Percentiles rank a stretch among this genome's conserved stretches.
phyloP scores from a whole-genome alignment of 92 coral and sea anemone species.

The Nematostella vectensis region DNA sequence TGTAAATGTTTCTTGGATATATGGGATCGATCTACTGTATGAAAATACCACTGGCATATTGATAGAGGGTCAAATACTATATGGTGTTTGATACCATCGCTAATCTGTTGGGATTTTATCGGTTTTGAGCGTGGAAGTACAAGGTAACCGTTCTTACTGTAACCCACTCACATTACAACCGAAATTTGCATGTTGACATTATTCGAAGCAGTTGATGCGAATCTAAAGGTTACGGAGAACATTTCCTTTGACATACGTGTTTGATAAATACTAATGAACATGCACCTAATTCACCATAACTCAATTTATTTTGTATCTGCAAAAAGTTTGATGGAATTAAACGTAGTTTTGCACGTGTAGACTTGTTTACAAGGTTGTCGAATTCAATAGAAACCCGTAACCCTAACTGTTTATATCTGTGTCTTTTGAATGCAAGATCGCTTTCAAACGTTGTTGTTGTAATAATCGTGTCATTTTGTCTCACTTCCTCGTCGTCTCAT shows the following conservation, averaged over 20 bases:
- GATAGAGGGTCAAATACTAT: background rate
- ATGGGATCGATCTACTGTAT: conserved; percentile 10
- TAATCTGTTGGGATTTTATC: background rate
- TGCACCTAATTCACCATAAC: too few relatives aligned
- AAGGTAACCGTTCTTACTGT: background rate
- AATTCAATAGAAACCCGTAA: conserved; percentile 9
- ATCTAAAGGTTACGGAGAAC: background rate
- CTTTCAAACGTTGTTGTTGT: background rate
- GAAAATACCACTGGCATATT: background rate
- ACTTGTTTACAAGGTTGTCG: conserved; percentile 23
- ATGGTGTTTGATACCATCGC: background rate
- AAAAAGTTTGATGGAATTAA: background rate
- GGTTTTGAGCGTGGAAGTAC: background rate
- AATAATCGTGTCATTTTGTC: background rate
- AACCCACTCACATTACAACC: background rate
- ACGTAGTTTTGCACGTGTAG: conserved; percentile 20
- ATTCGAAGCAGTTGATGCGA: background rate
- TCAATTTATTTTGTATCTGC: too few relatives aligned
- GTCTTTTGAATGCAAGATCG: background rate
- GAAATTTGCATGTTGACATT: background rate
- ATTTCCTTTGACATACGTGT: too few relatives aligned
- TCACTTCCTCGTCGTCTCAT: too few relatives aligned
- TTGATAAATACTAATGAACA: too few relatives aligned
- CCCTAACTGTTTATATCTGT: conserved; percentile 17
- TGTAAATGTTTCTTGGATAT: conserved; percentile 9